phyloP scores from a whole-genome alignment of 2,113 vertebrate genomes.

The Tachysurus vachellii region DNA sequence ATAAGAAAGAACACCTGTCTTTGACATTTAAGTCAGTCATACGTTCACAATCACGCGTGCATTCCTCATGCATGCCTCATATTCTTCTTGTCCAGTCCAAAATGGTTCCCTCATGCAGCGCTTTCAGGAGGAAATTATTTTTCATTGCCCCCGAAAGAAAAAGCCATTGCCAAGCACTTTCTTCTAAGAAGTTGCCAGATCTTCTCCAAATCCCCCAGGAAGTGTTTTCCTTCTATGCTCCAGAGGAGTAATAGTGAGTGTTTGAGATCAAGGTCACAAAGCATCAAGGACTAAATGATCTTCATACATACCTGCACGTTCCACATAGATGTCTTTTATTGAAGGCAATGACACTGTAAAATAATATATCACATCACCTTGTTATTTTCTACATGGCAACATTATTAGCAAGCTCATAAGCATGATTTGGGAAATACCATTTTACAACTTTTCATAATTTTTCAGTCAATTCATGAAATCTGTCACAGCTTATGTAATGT shows the following conservation, averaged over 20 bases:
- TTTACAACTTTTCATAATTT: conserved; percentile 20
- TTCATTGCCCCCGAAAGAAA: conserved; percentile 72
- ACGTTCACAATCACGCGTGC: conserved; percentile 60
- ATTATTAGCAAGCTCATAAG: background rate
- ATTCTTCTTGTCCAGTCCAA: conserved; percentile 60
- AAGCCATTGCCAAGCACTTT: conserved; percentile 59
- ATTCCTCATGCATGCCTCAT: conserved; percentile 69
- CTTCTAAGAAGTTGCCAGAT: conserved; percentile 52
- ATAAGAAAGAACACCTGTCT: conserved; percentile 67
- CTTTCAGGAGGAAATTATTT: conserved; percentile 76
- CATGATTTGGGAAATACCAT: conserved; percentile 21
- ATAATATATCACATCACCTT: conserved; percentile 10
- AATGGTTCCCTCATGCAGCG: conserved; percentile 55
- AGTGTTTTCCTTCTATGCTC: conserved; percentile 44
- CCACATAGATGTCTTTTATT: conserved; percentile 36
- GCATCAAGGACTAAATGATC: background rate
- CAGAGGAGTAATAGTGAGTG: conserved; percentile 19
- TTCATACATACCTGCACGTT: conserved; percentile 25
- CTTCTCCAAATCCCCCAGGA: conserved; percentile 44
- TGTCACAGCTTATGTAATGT: conserved; percentile 56
- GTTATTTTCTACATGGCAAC: background rate
- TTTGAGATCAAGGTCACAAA: conserved; percentile 44
- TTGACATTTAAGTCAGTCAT: conserved; percentile 69
- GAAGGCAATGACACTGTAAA: conserved; percentile 46
- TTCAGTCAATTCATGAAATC: conserved; percentile 17